phyloP scores from a whole-genome alignment of 2,113 vertebrate genomes.

The Oreochromis spilurus region DNA sequence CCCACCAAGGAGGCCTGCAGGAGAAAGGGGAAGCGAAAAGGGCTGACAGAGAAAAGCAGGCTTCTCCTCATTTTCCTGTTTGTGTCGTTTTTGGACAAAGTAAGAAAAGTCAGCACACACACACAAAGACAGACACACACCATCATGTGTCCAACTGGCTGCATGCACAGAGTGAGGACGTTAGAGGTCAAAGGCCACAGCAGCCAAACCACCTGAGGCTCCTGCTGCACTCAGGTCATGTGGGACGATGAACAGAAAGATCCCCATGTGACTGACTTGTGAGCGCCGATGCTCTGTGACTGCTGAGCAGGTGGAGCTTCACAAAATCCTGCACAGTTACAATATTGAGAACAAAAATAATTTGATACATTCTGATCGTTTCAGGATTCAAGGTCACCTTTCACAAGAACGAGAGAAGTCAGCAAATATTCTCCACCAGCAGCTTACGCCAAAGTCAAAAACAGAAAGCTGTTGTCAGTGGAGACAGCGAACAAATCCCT shows the following conservation, averaged over 20 bases:
- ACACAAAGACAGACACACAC: background rate
- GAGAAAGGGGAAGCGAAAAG: conserved; percentile 70
- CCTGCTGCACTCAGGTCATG: accelerated
- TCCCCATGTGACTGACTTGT: background rate
- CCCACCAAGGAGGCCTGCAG: background rate
- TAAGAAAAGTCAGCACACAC: background rate
- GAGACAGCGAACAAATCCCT: background rate
- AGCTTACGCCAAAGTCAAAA: background rate
- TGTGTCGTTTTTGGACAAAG: conserved; percentile 36
- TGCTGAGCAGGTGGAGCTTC: background rate
- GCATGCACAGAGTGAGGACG: background rate
- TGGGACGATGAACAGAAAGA: background rate
- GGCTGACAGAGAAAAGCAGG: conserved; percentile 60
- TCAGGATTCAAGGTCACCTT: background rate
- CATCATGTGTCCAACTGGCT: background rate
- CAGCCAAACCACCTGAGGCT: background rate
- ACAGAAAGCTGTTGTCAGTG: background rate
- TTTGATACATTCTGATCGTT: accelerated
- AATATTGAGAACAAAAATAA: background rate
- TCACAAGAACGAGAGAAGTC: background rate
- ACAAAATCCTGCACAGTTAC: background rate
- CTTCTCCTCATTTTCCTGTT: conserved; percentile 63
- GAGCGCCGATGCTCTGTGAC: background rate
- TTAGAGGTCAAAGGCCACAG: background rate
- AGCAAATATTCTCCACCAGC: background rate